These are phyloP conservation scores for Poeciliopsis paucimaculata DNA, from an alignment of 2,797 vertebrate genomes.

Conservation along the genomic window DNA sequence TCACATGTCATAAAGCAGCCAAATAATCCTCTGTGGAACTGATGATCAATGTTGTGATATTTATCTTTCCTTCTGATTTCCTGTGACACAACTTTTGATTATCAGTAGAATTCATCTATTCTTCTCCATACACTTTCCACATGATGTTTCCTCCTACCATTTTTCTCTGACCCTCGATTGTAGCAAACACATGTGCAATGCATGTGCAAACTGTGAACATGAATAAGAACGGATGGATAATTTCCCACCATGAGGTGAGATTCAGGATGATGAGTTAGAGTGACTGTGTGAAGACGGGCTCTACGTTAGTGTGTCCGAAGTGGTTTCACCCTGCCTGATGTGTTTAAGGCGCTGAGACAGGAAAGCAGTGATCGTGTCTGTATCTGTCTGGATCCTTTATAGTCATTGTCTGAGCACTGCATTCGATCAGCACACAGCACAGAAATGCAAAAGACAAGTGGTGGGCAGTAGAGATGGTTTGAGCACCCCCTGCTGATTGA, in stretches of 20 bases:
- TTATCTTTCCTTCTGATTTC: neutral
- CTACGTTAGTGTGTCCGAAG: slow-evolving; percentile 48
- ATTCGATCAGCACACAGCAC: slow-evolving; percentile 18
- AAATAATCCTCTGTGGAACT: neutral
- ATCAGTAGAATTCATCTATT: neutral
- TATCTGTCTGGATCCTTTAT: slow-evolving; percentile 58
- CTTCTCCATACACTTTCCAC: neutral
- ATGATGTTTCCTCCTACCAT: neutral
- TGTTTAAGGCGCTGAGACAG: slow-evolving; percentile 44
- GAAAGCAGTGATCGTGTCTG: slow-evolving; percentile 29
- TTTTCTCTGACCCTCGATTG: neutral
- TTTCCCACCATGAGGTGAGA: slow-evolving; percentile 45
- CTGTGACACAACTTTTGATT: neutral
- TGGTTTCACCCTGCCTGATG: slow-evolving; percentile 31
- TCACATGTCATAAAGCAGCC: neutral
- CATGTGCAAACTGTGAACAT: neutral
- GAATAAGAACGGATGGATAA: slow-evolving; percentile 32
- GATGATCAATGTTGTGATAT: neutral
- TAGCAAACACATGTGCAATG: slow-evolving; percentile 9
- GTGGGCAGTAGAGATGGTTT: slow-evolving; percentile 1
- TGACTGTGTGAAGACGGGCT: slow-evolving; percentile 29
- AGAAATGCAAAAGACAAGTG: slow-evolving; percentile 10
- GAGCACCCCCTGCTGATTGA: slow-evolving; percentile 64
- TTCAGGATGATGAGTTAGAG: slow-evolving; percentile 21
- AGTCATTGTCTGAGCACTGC: slow-evolving; percentile 59